Evolutionary conservation across 1,140 invertebrate genomes (phyloP), one percentile per base, ranked within the genome.

Genomic region (Drosophila grimshawi): DNA sequence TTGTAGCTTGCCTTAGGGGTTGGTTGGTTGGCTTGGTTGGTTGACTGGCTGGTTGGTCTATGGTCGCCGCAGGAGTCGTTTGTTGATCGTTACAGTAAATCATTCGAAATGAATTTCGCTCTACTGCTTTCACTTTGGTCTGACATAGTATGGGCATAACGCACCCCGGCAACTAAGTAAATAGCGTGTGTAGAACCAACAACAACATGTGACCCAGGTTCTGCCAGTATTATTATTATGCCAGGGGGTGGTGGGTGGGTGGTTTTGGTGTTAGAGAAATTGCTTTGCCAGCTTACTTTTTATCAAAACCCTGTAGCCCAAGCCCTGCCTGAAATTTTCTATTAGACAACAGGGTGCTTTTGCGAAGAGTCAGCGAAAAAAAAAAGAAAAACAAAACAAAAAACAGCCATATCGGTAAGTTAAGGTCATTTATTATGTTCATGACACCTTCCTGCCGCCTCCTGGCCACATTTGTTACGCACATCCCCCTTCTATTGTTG

Each of bases 11-110:
- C 69, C 69, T 78, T 48, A 62, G 55, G 74, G 75, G 79, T 19
- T 81, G 62, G 73, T 66, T 51, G 55, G 10, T n/a, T 43, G 39
- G 7, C 2, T 41, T 41, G 39, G 39, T 41, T 7, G 39, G 39
- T 41, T 41, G 19, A 41, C 10, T 5, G 35, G 5, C 2, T 37
- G 5, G 39, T 29, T 37, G 30, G 35, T 62, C 68, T 55, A 63
- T 76, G 69, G 74, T 73, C 76, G 71, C 78, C 67, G 63, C 78
- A 83, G 85, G 85, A 79, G 85, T 78, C 65, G 80, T 81, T 86
- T 78, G 80, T 83, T 88, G 85, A 88, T 88, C 85, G 80, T 88
- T 89, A 89, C 77, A 88, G 85, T 88, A 88, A 89, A 88, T 88
- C 85, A 88, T 88, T 80, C 68, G 70, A 89, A 88, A 88, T 83